A percentile compares a stretch with the other conserved stretches of the same genome.
Conservation (phyloP, 2,888 invertebrate species). For the Agrochola lota region DNA sequence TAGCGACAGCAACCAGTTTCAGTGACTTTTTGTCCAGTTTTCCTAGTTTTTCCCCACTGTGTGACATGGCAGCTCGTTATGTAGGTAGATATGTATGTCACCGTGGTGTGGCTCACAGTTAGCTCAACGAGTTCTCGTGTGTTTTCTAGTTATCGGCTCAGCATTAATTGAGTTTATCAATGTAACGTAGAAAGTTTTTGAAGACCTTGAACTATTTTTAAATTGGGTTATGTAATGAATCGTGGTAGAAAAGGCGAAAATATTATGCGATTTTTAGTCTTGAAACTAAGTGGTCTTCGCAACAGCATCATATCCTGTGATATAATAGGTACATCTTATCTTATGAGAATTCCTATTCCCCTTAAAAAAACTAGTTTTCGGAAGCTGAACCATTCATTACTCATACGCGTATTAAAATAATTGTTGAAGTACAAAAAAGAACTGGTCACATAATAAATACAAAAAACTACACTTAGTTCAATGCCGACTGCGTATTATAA, state of each 20-base stretch:
- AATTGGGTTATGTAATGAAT: not conserved
- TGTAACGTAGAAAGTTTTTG: slow-evolving; percentile 49
- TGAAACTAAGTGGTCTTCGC: not conserved
- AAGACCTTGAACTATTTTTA: slow-evolving; percentile 43
- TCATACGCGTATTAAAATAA: slow-evolving; percentile 38
- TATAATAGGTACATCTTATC: not conserved
- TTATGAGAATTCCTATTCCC: not conserved
- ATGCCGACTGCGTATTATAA: slow-evolving; percentile 33
- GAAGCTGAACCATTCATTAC: slow-evolving; percentile 47
- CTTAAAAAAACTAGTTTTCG: slow-evolving; percentile 9
- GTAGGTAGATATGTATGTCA: slow-evolving; percentile 62
- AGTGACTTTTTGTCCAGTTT: slow-evolving; percentile 66
- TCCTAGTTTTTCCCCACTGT: slow-evolving; percentile 64
- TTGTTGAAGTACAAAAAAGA: slow-evolving; percentile 39
- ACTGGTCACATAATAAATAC: slow-evolving; percentile 43
- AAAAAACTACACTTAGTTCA: slow-evolving; percentile 38
- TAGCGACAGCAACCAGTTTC: slow-evolving; percentile 61
- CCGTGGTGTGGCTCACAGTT: slow-evolving; percentile 41
- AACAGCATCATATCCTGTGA: not conserved
- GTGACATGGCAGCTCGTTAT: slow-evolving; percentile 39
- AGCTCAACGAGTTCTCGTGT: slow-evolving; percentile 49
- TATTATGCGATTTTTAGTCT: not conserved
- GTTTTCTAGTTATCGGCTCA: slow-evolving; percentile 55
- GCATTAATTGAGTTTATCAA: slow-evolving; percentile 54
- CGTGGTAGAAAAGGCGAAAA: not conserved